Evolutionary conservation across 2,888 invertebrate genomes (phyloP).

Genomic region (Choristoneura rosaceana): DNA sequence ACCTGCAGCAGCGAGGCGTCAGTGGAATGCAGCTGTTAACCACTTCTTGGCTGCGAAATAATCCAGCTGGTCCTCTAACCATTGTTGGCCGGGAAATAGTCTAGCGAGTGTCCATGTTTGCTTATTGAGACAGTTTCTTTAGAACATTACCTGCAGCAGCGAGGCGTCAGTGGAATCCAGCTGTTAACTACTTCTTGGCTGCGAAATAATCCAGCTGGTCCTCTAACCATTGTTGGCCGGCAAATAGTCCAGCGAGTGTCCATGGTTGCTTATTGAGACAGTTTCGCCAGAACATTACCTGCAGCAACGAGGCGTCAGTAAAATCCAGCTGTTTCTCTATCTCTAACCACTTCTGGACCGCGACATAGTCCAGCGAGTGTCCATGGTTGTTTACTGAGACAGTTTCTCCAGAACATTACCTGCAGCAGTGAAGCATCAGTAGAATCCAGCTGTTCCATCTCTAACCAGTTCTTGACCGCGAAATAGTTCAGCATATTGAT

Average conservation of each 20-base stretch:
- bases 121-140: too few species aligned
- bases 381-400: too few species aligned
- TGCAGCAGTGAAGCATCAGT: constrained; percentile 89
- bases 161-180: constrained; percentile 91
- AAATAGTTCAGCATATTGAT: constrained; percentile 71
- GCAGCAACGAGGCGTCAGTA: constrained; percentile 88
- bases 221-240: too few species aligned
- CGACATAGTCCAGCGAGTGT: constrained; percentile 96
- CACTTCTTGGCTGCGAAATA: too few species aligned
- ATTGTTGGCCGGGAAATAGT: too few species aligned
- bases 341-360: constrained; percentile 98
- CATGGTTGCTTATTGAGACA: too few species aligned
- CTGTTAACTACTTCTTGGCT: constrained; percentile 96
- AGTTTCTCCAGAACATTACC: too few species aligned
- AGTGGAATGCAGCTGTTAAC: too few species aligned
- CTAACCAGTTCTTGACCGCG: constrained; percentile 98
- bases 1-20: too few species aligned
- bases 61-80: too few species aligned
- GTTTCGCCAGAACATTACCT: too few species aligned
- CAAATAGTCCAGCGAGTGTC: constrained; percentile 90
- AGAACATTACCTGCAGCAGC: constrained; percentile 64
- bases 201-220: too few species aligned
- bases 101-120: constrained; percentile 89
- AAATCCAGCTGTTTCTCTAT: constrained; percentile 96
- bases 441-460: constrained; percentile 95